These are phyloP conservation scores for Callyntrura guangdongensis DNA, from an alignment of 2,888 invertebrate genomes.

Conservation along the genomic window DNA sequence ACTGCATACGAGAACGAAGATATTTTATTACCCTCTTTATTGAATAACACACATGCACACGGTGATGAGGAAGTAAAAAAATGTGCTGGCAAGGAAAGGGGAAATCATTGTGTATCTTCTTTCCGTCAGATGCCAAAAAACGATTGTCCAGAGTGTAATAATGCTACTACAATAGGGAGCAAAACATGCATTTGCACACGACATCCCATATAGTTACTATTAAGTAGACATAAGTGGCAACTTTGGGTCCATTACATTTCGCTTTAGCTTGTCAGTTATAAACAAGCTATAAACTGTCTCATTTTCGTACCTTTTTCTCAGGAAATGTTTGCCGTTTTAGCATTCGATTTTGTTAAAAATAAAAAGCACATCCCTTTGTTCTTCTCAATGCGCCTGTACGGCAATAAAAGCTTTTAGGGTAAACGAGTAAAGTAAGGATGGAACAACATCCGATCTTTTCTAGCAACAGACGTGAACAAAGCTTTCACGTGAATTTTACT, in stretches of 20 bases:
- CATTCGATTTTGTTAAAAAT: too few relatives aligned
- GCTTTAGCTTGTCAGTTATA: background rate
- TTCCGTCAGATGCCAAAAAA: constrained; percentile 36
- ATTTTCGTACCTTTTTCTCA: too few relatives aligned
- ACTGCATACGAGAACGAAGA: background rate
- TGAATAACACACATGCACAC: background rate
- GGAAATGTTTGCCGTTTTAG: too few relatives aligned
- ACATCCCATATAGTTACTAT: background rate
- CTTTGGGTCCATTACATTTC: background rate
- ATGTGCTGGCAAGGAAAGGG: background rate
- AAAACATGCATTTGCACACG: background rate
- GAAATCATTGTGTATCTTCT: background rate
- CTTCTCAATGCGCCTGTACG: too few relatives aligned
- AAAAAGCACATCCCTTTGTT: too few relatives aligned
- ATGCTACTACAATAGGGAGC: background rate
- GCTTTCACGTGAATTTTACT: background rate
- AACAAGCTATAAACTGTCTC: background rate
- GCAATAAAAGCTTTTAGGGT: too few relatives aligned
- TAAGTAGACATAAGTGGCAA: background rate
- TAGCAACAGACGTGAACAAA: background rate
- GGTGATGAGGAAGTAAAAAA: constrained; percentile 49
- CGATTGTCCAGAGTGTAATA: constrained; percentile 42
- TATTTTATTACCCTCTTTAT: background rate
- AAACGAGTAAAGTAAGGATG: background rate
- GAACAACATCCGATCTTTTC: background rate